Conservation (phyloP, 2,113 vertebrate genomes). For the Hypocryptadius cinnamomeus region DNA sequence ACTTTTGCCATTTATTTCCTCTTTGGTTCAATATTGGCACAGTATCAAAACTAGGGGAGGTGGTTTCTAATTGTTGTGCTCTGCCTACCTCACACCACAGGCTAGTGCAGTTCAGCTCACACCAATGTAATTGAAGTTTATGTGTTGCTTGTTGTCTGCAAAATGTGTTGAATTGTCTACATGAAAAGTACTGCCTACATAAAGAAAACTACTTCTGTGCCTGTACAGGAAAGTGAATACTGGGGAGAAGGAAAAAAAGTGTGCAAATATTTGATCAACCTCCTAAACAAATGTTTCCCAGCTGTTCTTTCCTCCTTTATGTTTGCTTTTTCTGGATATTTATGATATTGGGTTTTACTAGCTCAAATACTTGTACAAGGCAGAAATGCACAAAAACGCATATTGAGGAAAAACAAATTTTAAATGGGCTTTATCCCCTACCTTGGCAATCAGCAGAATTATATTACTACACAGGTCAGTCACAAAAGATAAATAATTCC, state of each 20-base stretch:
- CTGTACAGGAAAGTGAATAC: neutral
- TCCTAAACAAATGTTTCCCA: neutral
- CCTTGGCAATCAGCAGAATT: neutral
- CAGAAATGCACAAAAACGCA: neutral
- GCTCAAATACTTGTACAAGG: neutral
- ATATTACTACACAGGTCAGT: neutral
- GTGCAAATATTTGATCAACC: neutral
- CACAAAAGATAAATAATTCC: neutral
- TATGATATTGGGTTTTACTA: neutral
- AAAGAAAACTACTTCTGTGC: neutral
- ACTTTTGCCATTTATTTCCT: neutral
- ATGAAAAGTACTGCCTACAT: neutral
- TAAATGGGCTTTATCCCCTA: neutral
- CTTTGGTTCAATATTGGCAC: neutral
- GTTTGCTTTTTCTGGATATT: neutral
- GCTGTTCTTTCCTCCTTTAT: neutral
- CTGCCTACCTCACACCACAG: neutral
- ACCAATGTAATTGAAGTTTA: neutral
- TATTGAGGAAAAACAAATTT: neutral
- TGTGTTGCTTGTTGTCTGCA: neutral
- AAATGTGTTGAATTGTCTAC: neutral
- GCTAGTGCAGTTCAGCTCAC: neutral
- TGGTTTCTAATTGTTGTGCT: neutral
- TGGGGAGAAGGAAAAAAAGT: neutral
- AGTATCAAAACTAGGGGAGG: neutral